phyloP scores from a whole-genome alignment of 2,888 invertebrate genomes.

The Ischnura elegans region DNA sequence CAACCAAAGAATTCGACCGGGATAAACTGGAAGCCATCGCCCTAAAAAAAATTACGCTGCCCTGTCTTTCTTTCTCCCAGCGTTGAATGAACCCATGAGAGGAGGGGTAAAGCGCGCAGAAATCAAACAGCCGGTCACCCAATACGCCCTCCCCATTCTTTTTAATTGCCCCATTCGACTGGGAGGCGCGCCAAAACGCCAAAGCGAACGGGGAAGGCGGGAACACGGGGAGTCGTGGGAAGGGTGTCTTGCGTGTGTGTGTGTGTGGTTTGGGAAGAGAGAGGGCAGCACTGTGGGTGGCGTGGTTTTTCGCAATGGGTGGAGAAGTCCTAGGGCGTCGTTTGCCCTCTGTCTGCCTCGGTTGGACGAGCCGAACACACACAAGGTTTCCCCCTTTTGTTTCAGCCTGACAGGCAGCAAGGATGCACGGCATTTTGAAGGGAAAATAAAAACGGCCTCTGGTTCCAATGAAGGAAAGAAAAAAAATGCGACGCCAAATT shows the following conservation, averaged over 20 bases:
- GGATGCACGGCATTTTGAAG: no score
- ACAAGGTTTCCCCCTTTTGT: slow-evolving; percentile 15
- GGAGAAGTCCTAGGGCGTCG: background rate
- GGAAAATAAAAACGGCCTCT: no score
- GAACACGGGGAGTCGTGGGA: background rate
- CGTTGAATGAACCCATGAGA: slow-evolving; percentile 4
- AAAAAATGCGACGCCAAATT: no score
- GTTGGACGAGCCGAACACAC: background rate
- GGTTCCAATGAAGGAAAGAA: no score
- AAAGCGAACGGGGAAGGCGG: background rate
- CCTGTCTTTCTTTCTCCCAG: background rate
- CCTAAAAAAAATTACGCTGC: background rate
- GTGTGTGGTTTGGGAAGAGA: background rate
- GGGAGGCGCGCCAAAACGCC: background rate
- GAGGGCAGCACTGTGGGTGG: background rate
- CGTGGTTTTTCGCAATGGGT: background rate
- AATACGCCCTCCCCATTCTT: background rate
- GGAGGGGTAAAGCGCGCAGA: background rate
- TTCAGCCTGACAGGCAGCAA: background rate
- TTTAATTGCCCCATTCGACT: slow-evolving; percentile 10
- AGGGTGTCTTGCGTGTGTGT: background rate
- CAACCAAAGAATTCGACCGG: background rate
- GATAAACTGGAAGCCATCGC: background rate
- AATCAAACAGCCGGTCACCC: slow-evolving; percentile 26
- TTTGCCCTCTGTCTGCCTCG: slow-evolving; percentile 17